Percentiles rank a stretch among this genome's conserved stretches.
These are phyloP conservation scores for Elephantulus edwardii DNA, from an alignment of 2,113 vertebrate species.

Conservation along the genomic window DNA sequence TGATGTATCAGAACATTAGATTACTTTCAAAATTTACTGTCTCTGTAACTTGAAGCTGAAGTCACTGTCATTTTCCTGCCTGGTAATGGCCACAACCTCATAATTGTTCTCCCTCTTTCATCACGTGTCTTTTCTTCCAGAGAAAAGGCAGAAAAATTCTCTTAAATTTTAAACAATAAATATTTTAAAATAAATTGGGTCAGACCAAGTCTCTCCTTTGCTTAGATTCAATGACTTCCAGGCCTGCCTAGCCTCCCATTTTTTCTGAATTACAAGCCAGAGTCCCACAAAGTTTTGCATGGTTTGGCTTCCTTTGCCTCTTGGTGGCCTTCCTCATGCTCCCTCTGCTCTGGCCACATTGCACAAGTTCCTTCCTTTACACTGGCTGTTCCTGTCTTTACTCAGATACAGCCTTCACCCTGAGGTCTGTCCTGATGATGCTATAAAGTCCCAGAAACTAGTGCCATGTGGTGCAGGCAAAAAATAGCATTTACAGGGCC, in stretches of 20 bases:
- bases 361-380: neutral
- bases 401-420: neutral
- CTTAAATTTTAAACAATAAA: neutral
- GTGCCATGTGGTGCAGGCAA: neutral
- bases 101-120: neutral
- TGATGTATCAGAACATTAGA: neutral
- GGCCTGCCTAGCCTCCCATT: neutral
- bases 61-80: neutral
- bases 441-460: neutral
- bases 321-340: neutral
- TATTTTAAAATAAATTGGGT: neutral
- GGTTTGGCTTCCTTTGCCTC: neutral
- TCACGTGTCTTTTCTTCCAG: neutral
- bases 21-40: neutral
- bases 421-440: too few relatives aligned
- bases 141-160: neutral
- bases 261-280: neutral
- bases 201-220: neutral
- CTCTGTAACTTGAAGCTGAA: neutral
- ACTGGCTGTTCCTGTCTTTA: neutral
- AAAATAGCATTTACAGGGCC: neutral
- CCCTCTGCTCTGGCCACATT: neutral
- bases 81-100: rapidly evolving
- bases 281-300: neutral
- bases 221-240: too few relatives aligned